phyloP scores from a whole-genome alignment of 2,888 invertebrate species.

The Orthosia gothica region DNA sequence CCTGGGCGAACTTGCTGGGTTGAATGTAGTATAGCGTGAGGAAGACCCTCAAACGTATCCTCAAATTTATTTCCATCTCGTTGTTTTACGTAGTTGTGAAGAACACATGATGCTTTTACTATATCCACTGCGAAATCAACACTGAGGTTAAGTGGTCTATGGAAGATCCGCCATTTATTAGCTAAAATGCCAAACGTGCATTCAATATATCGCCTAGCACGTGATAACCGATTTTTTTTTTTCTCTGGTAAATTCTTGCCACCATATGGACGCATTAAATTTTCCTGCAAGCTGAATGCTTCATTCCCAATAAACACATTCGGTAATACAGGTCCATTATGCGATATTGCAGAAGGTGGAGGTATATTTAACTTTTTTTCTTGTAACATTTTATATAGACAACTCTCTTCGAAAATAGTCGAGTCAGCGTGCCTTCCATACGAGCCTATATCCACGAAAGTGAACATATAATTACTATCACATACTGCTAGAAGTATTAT shows the following conservation, averaged over 20 bases:
- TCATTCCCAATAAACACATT: neutral
- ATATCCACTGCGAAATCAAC: no score
- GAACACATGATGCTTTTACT: no score
- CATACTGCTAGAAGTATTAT: neutral
- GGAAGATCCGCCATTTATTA: no score
- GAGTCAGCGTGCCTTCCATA: neutral
- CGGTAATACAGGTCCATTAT: neutral
- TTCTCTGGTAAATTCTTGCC: neutral
- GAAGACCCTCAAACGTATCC: conserved; percentile 56
- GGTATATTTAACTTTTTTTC: neutral
- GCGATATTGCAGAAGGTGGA: neutral
- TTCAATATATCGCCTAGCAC: no score
- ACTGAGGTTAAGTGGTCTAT: no score
- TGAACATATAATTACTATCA: neutral
- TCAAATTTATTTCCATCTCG: conserved; percentile 53
- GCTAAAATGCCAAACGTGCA: no score
- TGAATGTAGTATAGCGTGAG: conserved; percentile 60
- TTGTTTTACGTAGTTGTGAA: conserved; percentile 61
- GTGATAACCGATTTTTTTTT: neutral
- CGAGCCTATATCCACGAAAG: neutral
- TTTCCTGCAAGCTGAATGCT: neutral
- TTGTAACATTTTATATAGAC: neutral
- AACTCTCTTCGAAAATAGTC: neutral
- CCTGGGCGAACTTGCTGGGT: conserved; percentile 62
- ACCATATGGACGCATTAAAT: neutral